Evolutionary conservation across 2,113 vertebrate genomes (phyloP), one percentile per base, ranked within the genome.

Genomic region (Melanotaenia duboulayi): DNA sequence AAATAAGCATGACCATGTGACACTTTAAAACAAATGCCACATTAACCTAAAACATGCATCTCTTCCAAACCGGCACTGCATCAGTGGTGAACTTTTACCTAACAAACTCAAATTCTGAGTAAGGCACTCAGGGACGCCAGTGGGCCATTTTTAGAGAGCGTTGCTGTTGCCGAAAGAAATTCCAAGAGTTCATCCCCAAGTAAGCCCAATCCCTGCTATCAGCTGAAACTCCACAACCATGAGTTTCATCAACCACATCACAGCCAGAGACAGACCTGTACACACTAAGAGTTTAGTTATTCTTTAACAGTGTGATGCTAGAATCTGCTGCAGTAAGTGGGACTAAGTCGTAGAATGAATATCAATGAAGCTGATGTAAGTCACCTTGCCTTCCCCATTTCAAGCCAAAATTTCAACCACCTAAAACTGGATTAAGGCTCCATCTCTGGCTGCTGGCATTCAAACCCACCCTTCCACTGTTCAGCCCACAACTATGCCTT

Each of bases 401-500:
- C 11, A 42, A 42, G 12, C 12, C 11, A 42, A 14, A 14, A 14
- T 42, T 42, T 4, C 40, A 3, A 42, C 13, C 40, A 42, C 32
- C 25, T 20, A 51, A 71, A 58, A 44, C 42, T 20, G 9, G 9
- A 46, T 25, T 67, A 64, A 54, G 49, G 55, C 52, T 78, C 78
- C 22, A 78, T 85, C 87, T 83, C 84, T 85, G 87, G 83, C 84
- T 84, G 83, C 39, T 72, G 2, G 42, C 46, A 52, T 59, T 28
- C 73, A 69, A 32, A 58, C 70, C 76, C 76, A 37, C 75, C 76
- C 81, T 70, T 37, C 60, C 32, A 6, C 86, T 78, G 70, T 44
- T 78, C 74, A 81, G 63, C 58, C 42, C 84, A 74, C 86, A 77
- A 71, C 86, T 81, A 85, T 75, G 94, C 94, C 98, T 99, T 99